Evolutionary conservation across 2,797 vertebrate species (phyloP).

Genomic region (Pseudotriccus pelzelni): DNA sequence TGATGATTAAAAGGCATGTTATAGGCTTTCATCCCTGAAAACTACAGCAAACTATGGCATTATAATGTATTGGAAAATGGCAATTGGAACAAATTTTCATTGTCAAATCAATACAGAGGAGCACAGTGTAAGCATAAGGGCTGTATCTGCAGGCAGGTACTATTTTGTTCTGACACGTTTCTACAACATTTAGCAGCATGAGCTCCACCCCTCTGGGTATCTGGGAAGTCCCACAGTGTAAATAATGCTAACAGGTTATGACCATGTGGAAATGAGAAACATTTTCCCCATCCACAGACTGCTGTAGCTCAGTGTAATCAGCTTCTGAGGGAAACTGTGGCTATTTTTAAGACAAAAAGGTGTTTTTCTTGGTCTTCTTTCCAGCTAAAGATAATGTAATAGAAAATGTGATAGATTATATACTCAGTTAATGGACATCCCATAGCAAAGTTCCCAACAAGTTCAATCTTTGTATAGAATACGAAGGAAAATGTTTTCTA

Average conservation of each 20-base stretch:
- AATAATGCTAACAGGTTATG: not conserved
- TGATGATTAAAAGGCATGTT: not conserved
- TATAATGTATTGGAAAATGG: not conserved
- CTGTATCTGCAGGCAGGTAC: not conserved
- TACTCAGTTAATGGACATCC: not conserved
- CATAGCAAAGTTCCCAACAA: not conserved
- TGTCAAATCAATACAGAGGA: not conserved
- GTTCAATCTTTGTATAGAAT: not conserved
- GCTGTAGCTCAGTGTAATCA: conserved; percentile 1
- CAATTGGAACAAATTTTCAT: not conserved
- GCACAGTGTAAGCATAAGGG: not conserved
- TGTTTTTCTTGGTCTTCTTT: conserved; percentile 45
- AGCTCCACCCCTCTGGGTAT: not conserved
- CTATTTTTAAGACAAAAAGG: conserved; percentile 30
- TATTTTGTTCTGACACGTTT: not conserved
- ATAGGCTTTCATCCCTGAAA: not conserved
- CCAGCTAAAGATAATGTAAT: conserved; percentile 24
- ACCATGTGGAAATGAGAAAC: not conserved
- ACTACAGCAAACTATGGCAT: not conserved
- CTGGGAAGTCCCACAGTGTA: conserved; percentile 13
- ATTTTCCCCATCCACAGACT: not conserved
- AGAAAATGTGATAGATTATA: conserved; percentile 28
- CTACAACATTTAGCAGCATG: not conserved
- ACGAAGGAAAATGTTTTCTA: conserved; percentile 23
- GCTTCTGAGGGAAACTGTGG: conserved; percentile 15